Conservation (phyloP, 1,140 invertebrate species). For the Philopotamus ludificatus region DNA sequence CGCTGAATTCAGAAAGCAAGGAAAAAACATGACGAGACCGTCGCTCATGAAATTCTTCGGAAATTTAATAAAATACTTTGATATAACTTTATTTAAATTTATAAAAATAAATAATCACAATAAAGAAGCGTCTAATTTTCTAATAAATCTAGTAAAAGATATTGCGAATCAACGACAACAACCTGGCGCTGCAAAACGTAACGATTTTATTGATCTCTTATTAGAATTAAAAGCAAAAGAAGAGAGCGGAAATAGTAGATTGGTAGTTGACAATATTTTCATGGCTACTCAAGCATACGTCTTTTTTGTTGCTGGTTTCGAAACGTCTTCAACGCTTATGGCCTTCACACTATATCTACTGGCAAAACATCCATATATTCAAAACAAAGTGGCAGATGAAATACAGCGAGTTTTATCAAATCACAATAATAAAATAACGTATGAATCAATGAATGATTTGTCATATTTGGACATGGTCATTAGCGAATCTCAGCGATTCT, state of each 20-base stretch:
- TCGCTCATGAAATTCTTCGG: not conserved
- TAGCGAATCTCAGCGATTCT: conserved; percentile 20
- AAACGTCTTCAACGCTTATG: conserved; percentile 55
- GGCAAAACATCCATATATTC: conserved; percentile 54
- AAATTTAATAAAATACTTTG: not conserved
- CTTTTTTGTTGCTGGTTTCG: conserved; percentile 57
- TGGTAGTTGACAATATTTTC: conserved; percentile 17
- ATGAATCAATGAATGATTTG: conserved; percentile 49
- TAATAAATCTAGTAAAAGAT: conserved; percentile 48
- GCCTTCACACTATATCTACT: conserved; percentile 51
- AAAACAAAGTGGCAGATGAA: conserved; percentile 55
- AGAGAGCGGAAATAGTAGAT: not conserved
- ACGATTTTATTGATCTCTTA: conserved; percentile 59
- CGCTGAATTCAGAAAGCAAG: conserved; percentile 50
- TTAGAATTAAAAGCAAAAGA: conserved; percentile 40
- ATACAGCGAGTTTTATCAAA: conserved; percentile 47
- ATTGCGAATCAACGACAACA: conserved; percentile 47
- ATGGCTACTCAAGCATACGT: conserved; percentile 48
- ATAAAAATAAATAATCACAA: conserved; percentile 14
- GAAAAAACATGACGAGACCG: conserved; percentile 40
- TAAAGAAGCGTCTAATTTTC: conserved; percentile 49
- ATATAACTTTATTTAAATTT: conserved; percentile 19
- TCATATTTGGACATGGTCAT: conserved; percentile 47
- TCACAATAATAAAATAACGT: conserved; percentile 46
- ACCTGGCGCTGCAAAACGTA: conserved; percentile 47